Base-by-base conservation (phyloP, 2,113 vertebrate genomes). In the Gallinago media region DNA sequence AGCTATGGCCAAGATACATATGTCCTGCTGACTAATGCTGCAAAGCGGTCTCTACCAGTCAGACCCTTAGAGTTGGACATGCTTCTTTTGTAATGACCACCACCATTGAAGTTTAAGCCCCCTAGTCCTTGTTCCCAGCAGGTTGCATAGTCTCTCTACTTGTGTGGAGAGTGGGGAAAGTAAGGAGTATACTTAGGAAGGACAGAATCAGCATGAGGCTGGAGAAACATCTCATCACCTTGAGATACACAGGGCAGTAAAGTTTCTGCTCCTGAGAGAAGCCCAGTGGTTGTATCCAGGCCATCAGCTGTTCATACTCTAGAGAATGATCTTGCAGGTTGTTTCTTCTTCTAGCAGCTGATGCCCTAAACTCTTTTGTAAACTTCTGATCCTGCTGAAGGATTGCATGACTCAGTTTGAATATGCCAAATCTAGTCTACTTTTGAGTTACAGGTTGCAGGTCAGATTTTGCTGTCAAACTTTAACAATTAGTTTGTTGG, bases 31-130 rank as follows among this genome's bases (percentile, higher is more conserved):
- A 27, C 8, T 44, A 34, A 20, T 29, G 44, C 27, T 82, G 32
- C 36, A 25, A 32, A 56, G 32, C 46, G 50, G 3, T 54, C n/a
- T 83, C 25, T 32, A 7, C 21, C 42, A 68, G 12, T 44, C 70
- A 44, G 29, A 32, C 21, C 0, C 0, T 59, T 38, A 5, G 4
- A 47, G 11, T 2, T 84, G 70, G 38, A 31, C 4, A 2, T 40
- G 3, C 21, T 87, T 10, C 11, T 70, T 65, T 68, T 61, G 10
- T 62, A 49, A 23, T 32, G 12, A n/a, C 46, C 34, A 63, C 61
- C 14, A n/a, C n/a, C n/a, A 78, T 12, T 38, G 52, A 44, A 5
- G 7, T 74, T 38, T 38, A 54, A 73, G 19, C 4, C 54, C 42
- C 7, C 23, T 18, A 2, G 59, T 82, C 4, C 13, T 56, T 78